A percentile compares a stretch with the other conserved stretches of the same genome.
These are phyloP conservation scores for Megastigmus dorsalis DNA, from an alignment of 2,888 invertebrate genomes.

Conservation along the genomic window DNA sequence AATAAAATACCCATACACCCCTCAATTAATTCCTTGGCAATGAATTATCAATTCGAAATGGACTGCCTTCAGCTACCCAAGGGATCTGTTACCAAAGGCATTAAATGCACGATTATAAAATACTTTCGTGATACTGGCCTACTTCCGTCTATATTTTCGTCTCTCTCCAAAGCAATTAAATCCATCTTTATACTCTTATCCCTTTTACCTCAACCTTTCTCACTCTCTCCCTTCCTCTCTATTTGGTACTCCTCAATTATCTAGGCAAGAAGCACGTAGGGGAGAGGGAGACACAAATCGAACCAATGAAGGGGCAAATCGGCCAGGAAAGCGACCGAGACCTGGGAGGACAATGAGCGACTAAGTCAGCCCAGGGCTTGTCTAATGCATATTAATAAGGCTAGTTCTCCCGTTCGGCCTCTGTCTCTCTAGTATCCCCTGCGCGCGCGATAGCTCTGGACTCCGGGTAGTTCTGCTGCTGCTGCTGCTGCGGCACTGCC, in stretches of 20 bases:
- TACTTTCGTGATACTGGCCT: conserved; percentile 44
- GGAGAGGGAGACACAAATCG: conserved; percentile 58
- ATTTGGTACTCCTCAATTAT: not conserved
- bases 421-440: not conserved
- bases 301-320: conserved; percentile 63
- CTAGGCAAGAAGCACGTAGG: not conserved
- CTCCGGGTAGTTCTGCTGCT: conserved; percentile 2
- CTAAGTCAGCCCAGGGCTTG: conserved; percentile 61
- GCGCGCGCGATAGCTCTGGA: conserved; percentile 20
- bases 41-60: conserved; percentile 48
- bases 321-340: conserved; percentile 59
- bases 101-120: conserved; percentile 15
- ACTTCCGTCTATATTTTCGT: conserved; percentile 40
- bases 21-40: conserved; percentile 38
- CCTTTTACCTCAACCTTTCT: not conserved
- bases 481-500: too few species aligned
- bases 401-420: not conserved
- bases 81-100: conserved; percentile 6
- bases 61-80: too few species aligned
- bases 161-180: conserved; percentile 10
- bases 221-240: not conserved
- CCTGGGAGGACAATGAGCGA: conserved; percentile 58
- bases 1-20: not conserved
- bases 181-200: not conserved
- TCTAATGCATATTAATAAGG: conserved; percentile 69